A percentile compares a stretch with the other conserved stretches of the same genome.
phyloP scores from a whole-genome alignment of 2,797 vertebrate genomes.

The Glossophaga mutica region DNA sequence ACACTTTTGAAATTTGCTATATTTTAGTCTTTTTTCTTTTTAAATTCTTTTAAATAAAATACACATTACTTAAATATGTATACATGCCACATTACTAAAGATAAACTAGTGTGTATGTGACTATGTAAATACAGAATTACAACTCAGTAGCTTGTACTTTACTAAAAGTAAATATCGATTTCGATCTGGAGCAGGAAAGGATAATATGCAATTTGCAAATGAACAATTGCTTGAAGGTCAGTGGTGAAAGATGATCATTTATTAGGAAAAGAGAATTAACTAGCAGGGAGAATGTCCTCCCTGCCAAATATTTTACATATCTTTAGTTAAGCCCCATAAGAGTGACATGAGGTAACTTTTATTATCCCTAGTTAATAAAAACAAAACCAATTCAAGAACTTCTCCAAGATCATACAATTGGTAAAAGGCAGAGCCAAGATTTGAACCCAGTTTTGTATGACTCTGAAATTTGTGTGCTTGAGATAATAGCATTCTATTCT shows the following conservation, averaged over 20 bases:
- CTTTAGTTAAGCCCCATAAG: background rate
- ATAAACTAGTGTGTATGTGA: background rate
- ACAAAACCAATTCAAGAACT: background rate
- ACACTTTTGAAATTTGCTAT: background rate
- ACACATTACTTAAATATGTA: background rate
- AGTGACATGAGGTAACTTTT: background rate
- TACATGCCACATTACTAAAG: background rate
- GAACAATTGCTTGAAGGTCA: background rate
- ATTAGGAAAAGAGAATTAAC: background rate
- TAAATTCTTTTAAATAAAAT: background rate
- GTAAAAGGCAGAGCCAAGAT: background rate
- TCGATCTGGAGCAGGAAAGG: background rate
- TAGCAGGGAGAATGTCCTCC: background rate
- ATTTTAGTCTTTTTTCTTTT: background rate
- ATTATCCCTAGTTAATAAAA: background rate
- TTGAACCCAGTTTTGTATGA: background rate
- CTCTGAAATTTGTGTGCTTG: background rate
- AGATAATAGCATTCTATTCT: background rate
- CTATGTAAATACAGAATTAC: background rate
- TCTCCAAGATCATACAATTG: background rate
- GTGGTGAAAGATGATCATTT: background rate
- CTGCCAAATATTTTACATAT: background rate
- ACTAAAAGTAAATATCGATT: background rate
- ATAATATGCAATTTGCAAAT: background rate
- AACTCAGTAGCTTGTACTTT: background rate